Conservation (phyloP, 2,888 invertebrate species). For the Alsophila aescularia region DNA sequence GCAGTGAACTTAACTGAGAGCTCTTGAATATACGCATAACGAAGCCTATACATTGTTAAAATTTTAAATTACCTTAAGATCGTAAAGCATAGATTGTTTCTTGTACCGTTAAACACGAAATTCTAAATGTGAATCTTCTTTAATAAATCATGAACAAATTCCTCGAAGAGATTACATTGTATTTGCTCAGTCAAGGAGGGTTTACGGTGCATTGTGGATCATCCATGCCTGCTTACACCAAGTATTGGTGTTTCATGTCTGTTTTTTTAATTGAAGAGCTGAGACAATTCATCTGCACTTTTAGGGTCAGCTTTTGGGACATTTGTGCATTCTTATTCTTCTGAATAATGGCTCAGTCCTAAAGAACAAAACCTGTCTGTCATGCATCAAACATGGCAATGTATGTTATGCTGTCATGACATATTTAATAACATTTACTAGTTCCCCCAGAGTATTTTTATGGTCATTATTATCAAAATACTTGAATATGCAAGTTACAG, state of each 20-base stretch:
- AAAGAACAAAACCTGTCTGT: too few species aligned
- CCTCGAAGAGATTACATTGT: conserved; percentile 69
- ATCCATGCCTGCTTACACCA: conserved; percentile 28
- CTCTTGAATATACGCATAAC: neutral
- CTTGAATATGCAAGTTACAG: too few species aligned
- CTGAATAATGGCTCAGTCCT: neutral
- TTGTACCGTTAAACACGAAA: conserved; percentile 57
- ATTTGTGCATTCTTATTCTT: neutral
- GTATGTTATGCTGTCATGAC: too few species aligned
- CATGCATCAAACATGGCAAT: too few species aligned
- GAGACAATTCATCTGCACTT: neutral
- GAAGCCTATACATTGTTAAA: conserved; percentile 35
- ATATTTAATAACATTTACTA: too few species aligned
- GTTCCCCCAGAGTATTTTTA: too few species aligned
- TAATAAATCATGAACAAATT: conserved; percentile 65
- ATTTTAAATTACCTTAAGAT: conserved; percentile 54
- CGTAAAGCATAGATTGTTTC: conserved; percentile 52
- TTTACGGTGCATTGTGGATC: conserved; percentile 63
- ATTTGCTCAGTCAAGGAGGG: conserved; percentile 54
- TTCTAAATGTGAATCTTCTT: conserved; percentile 60
- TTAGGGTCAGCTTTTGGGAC: neutral
- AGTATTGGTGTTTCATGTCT: conserved; percentile 28
- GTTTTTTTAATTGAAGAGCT: conserved; percentile 8
- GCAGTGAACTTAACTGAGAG: too few species aligned
- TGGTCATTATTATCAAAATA: too few species aligned